A percentile compares a stretch with the other conserved stretches of the same genome.
Evolutionary conservation across 1,140 invertebrate genomes (phyloP).

Genomic region (Condylostylus longicornis): DNA sequence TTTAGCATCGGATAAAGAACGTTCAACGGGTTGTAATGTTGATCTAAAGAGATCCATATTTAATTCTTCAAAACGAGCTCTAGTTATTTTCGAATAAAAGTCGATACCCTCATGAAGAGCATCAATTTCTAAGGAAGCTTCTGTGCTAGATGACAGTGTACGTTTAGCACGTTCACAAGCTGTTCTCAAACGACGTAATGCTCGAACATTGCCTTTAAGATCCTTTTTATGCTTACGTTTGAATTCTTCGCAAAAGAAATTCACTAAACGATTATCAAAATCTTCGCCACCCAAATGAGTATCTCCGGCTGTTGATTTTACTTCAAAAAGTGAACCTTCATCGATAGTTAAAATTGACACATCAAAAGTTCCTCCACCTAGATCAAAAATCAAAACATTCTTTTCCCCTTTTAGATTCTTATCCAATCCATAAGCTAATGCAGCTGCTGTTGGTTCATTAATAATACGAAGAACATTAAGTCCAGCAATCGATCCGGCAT

Average conservation of each 20-base stretch:
- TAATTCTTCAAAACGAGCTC: slow-evolving; percentile 75
- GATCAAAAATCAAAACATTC: slow-evolving; percentile 58
- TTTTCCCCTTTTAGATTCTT: slow-evolving; percentile 69
- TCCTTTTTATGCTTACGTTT: slow-evolving; percentile 73
- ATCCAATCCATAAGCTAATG: slow-evolving; percentile 69
- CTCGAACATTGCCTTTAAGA: slow-evolving; percentile 54
- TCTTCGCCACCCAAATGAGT: slow-evolving; percentile 62
- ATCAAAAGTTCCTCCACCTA: slow-evolving; percentile 66
- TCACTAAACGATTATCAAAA: slow-evolving; percentile 70
- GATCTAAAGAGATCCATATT: slow-evolving; percentile 65
- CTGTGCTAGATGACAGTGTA: slow-evolving; percentile 48
- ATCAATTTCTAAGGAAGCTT: slow-evolving; percentile 58
- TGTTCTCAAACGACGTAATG: slow-evolving; percentile 58
- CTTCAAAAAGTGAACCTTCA: slow-evolving; percentile 67
- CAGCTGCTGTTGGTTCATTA: slow-evolving; percentile 67
- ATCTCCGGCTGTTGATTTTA: slow-evolving; percentile 62
- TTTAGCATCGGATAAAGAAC: slow-evolving; percentile 55
- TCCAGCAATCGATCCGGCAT: slow-evolving; percentile 59
- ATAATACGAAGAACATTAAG: slow-evolving; percentile 74
- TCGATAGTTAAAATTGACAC: slow-evolving; percentile 77
- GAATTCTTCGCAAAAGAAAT: slow-evolving; percentile 63
- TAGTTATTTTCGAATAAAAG: slow-evolving; percentile 71
- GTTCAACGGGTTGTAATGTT: slow-evolving; percentile 57
- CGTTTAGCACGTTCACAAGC: slow-evolving; percentile 58
- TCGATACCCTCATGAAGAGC: slow-evolving; percentile 64